Base-by-base conservation (phyloP, 2,888 invertebrate species). In the Amblyjoppa fuscipennis region DNA sequence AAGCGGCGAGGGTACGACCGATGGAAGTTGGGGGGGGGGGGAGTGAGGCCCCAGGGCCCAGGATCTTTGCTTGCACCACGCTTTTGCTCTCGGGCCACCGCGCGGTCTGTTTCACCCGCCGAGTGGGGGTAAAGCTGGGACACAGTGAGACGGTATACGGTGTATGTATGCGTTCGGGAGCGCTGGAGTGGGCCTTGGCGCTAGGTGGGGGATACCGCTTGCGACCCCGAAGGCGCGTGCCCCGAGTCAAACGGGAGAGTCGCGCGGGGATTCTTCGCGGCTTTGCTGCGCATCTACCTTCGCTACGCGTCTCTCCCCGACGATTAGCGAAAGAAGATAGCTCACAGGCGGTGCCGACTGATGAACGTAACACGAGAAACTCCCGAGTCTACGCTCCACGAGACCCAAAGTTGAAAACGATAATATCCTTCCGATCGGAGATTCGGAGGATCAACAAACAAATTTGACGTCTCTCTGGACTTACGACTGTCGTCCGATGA, bases 171-270 rank as follows among this genome's bases (percentile, higher is more conserved):
- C 49, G 59, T 61, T 66, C 69, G 68, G 69, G 61, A 56, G 38
- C 68, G 64, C 31, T 78, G 81, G 83, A 75, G 79, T 79, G 86
- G 83, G 85, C 66, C 84, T 74, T 77, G 31, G 73, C 16, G 49
- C 85, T 76, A 88, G 77, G 89, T 89, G 88, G 89, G 87, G 88
- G 87, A 87, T 86, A 87, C 87, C 89, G 87, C 89, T 87, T 89
- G 87, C 91, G 88, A 91, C 89, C 91, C 91, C 89, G 89, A 82
- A 85, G 92, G 92, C 93, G 92, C 93, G 93, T 93, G 93, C 92
- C 93, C 88, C 90, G 87, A 92, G 92, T 92, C 92, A 91, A 89
- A 89, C 89, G 87, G 66, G 85, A 76, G 83, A 85, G 77, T 77
- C 80, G 79, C 84, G 71, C 75, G 83, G 59, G 81, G 80, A 80